phyloP scores from a whole-genome alignment of 2,113 vertebrate species.

The Cnemophilus loriae region DNA sequence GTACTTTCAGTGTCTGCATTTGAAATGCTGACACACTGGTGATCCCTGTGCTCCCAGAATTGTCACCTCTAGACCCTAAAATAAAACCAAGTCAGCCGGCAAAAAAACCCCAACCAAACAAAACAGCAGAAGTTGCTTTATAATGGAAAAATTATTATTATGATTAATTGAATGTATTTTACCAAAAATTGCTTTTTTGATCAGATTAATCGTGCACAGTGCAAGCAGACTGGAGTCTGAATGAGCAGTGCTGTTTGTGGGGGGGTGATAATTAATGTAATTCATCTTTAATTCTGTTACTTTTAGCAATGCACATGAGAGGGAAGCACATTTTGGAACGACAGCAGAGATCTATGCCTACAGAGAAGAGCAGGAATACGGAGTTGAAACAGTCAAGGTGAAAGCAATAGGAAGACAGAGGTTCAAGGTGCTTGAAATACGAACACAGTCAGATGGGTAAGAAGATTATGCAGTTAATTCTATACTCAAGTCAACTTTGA shows the following conservation, averaged over 20 bases:
- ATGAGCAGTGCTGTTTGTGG: not conserved
- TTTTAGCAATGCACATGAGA: conserved; percentile 77
- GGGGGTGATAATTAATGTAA: not conserved
- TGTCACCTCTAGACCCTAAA: not conserved
- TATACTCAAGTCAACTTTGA: not conserved
- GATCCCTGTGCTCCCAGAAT: not conserved
- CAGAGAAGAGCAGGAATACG: conserved; percentile 92
- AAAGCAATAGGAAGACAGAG: conserved; percentile 95
- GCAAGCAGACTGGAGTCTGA: not conserved
- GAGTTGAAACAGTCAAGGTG: conserved; percentile 96
- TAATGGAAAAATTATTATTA: not conserved
- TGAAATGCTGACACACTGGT: not conserved
- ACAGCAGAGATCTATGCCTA: conserved; percentile 98
- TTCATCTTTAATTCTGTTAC: not conserved
- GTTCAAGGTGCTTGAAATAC: conserved; percentile 93
- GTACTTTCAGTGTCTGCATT: not conserved
- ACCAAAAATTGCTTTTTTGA: not conserved
- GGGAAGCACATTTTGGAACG: conserved; percentile 89
- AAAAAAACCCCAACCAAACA: not conserved
- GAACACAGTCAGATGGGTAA: conserved; percentile 96
- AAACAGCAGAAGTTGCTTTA: not conserved
- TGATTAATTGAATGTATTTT: not conserved
- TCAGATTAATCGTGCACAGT: not conserved
- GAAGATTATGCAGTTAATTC: not conserved
- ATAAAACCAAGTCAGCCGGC: not conserved